These are phyloP conservation scores for Sebastes itinus DNA, from an alignment of 2,797 vertebrate genomes.

Conservation along the genomic window DNA sequence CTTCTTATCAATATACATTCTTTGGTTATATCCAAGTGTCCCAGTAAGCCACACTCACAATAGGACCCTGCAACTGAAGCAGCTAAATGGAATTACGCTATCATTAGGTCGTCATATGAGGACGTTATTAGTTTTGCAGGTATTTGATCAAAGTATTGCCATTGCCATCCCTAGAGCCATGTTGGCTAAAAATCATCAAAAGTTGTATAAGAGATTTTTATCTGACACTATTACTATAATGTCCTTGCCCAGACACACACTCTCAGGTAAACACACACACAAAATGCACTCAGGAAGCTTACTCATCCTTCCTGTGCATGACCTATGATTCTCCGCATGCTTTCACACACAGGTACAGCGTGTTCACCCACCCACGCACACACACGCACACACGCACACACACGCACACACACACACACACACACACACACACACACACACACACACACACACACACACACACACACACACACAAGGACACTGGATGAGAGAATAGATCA, in stretches of 20 bases:
- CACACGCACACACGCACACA: conserved; percentile 8
- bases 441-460: conserved; percentile 3
- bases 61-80: background rate
- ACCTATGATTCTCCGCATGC: conserved; percentile 44
- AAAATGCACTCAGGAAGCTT: conserved; percentile 8
- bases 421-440: conserved; percentile 13
- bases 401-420: background rate
- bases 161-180: background rate
- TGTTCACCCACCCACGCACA: conserved; percentile 33
- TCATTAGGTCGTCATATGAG: background rate
- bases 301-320: conserved; percentile 6
- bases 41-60: background rate
- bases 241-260: background rate
- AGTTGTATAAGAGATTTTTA: background rate
- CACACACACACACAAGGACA: conserved; percentile 2
- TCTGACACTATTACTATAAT: background rate
- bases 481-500: background rate
- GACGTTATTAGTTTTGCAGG: background rate
- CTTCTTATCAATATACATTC: too few species aligned
- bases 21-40: background rate
- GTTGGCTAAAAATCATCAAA: background rate
- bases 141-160: background rate
- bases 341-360: conserved; percentile 29
- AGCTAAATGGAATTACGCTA: background rate
- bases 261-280: background rate